A percentile compares a stretch with the other conserved stretches of the same genome.
Conservation (phyloP, 1,140 invertebrate species). For the Drosophila lini region DNA sequence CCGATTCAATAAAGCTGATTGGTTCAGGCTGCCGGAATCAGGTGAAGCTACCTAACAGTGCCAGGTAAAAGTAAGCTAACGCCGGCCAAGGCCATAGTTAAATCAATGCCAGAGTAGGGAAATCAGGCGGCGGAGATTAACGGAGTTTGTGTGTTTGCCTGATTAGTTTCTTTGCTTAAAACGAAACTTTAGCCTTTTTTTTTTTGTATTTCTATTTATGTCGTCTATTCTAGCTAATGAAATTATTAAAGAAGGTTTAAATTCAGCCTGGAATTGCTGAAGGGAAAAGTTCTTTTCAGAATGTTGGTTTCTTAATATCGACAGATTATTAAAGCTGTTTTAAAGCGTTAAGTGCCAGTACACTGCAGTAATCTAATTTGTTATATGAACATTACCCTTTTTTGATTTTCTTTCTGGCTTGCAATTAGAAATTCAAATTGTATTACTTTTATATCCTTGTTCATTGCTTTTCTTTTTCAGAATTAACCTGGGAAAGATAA, state of each 20-base stretch:
- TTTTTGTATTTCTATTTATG: background rate
- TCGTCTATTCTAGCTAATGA: background rate
- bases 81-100: slow-evolving; percentile 23
- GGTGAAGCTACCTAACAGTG: slow-evolving; percentile 16
- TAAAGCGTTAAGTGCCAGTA: background rate
- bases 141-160: slow-evolving; percentile 16
- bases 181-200: background rate
- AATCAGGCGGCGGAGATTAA: slow-evolving; percentile 18
- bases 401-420: too few species aligned
- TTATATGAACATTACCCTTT: background rate
- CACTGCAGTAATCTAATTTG: background rate
- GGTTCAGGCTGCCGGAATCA: slow-evolving; percentile 18
- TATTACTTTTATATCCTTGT: background rate
- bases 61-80: slow-evolving; percentile 12
- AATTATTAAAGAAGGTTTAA: background rate
- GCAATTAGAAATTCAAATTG: too few species aligned
- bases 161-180: slow-evolving; percentile 10
- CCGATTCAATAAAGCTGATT: slow-evolving; percentile 60
- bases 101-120: background rate
- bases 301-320: background rate
- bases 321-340: background rate
- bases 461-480: background rate
- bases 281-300: background rate
- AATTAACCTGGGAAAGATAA: background rate
- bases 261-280: background rate